Base-by-base conservation (phyloP, 2,888 invertebrate species). In the Euplagia quadripunctaria region DNA sequence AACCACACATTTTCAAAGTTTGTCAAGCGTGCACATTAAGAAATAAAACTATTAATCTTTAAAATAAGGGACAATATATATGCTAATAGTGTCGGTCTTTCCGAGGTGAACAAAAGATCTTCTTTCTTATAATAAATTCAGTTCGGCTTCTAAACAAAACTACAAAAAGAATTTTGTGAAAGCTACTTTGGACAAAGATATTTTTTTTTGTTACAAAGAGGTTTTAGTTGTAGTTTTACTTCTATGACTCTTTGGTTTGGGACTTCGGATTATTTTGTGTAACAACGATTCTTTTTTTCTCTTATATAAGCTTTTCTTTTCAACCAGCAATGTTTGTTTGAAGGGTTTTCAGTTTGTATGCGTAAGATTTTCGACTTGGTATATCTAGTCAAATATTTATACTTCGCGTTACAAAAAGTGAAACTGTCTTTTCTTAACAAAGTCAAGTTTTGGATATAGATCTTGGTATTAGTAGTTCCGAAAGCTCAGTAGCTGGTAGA, bases 1-100 rank as follows among this genome's bases (percentile, higher is more conserved):
- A 66, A 17, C 43, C 55, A 70, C 51, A 72, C 66, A 46, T 68
- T 77, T 72, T 64, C 65, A 66, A 67, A 17, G 41, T 41, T 70
- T 64, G 70, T 73, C 78, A 80, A 81, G 81, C 80, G 79, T 75
- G 73, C 78, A 70, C 80, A 78, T 77, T 79, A 70, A 74, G 78
- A 83, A 82, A 80, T 73, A 73, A 70, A 71, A 79, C 86, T 74
- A 88, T 88, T 83, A 87, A 87, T 88, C 88, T 86, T 76, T 69
- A 52, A 77, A 81, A 76, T 70, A 80, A 76, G 70, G 81, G 82
- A 88, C 86, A 88, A 86, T 82, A 79, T 84, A 80, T 83, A 85
- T 88, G 87, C 76, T 84, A 87, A 87, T 83, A 81, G 75, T 77
- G 79, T 78, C 83, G 83, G 82, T 77, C 79, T 81, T 80, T 83